A percentile compares a stretch with the other conserved stretches of the same genome.
phyloP scores from a whole-genome alignment of 2,797 vertebrate genomes.

The Cryptoblepharus egeriae region DNA sequence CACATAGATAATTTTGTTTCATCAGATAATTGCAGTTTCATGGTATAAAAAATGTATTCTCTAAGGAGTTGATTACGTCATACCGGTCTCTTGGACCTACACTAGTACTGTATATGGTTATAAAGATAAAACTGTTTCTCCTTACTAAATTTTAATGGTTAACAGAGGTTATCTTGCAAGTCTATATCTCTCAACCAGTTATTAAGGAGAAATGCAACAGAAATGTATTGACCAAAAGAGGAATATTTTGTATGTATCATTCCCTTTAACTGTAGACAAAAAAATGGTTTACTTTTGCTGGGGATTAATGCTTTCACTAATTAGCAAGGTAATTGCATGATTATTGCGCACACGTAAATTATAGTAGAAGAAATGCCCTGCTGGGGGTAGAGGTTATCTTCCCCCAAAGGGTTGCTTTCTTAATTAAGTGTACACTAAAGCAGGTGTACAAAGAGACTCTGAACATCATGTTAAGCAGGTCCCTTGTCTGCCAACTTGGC shows the following conservation, averaged over 20 bases:
- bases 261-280: not conserved
- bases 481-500: constrained; percentile 44
- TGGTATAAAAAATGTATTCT: constrained; percentile 49
- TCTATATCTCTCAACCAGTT: not conserved
- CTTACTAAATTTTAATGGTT: not conserved
- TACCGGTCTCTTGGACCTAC: constrained; percentile 43
- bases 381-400: constrained; percentile 50
- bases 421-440: constrained; percentile 58
- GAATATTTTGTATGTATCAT: constrained; percentile 13
- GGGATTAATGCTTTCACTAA: constrained; percentile 52
- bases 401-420: constrained; percentile 49
- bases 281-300: not conserved
- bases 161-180: constrained; percentile 11
- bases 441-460: constrained; percentile 44
- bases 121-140: constrained; percentile 29
- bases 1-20: constrained; percentile 14
- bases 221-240: not conserved
- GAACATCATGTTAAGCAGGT: constrained; percentile 48
- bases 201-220: constrained; percentile 14
- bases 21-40: not conserved
- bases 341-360: constrained; percentile 64
- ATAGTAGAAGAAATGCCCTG: constrained; percentile 54
- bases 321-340: constrained; percentile 66
- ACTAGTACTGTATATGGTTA: constrained; percentile 31
- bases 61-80: constrained; percentile 35